Percentiles rank a stretch among this genome's conserved stretches.
phyloP scores from a whole-genome alignment of 2,888 invertebrate genomes.

The Glaucopsyche alexis region DNA sequence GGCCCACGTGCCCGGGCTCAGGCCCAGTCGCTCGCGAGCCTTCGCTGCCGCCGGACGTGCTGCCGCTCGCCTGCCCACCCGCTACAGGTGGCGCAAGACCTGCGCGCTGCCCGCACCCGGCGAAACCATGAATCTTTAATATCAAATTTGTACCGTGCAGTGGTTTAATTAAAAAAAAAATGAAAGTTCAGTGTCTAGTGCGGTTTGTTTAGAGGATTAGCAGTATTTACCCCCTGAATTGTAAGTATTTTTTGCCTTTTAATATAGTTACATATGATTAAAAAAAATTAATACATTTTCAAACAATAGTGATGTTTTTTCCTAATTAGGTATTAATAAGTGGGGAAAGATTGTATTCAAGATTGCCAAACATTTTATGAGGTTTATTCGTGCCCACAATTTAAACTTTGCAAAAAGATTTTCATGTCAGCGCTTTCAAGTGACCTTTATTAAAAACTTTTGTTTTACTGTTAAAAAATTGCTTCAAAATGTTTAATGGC shows the following conservation, averaged over 20 bases:
- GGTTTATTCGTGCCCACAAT: neutral
- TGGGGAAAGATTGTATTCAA: neutral
- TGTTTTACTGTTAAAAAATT: constrained; percentile 1
- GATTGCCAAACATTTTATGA: neutral
- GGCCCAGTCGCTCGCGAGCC: constrained; percentile 61
- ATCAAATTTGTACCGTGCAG: constrained; percentile 57
- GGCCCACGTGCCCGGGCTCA: constrained; percentile 60
- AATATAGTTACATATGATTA: too few species aligned
- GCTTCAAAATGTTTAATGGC: neutral
- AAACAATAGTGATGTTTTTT: neutral
- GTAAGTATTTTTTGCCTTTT: constrained; percentile 35
- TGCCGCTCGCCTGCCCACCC: constrained; percentile 47
- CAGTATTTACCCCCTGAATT: constrained; percentile 31
- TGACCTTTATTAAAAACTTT: constrained; percentile 14
- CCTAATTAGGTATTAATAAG: neutral
- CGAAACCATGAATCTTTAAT: constrained; percentile 60
- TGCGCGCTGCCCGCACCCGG: constrained; percentile 61
- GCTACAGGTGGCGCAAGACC: constrained; percentile 60
- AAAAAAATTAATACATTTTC: neutral
- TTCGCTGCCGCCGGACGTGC: constrained; percentile 42
- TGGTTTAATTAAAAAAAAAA: constrained; percentile 44
- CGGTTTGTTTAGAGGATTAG: constrained; percentile 36
- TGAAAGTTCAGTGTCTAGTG: constrained; percentile 34
- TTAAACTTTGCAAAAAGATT: constrained; percentile 5
- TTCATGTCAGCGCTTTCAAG: constrained; percentile 1